Evolutionary conservation across 2,113 vertebrate genomes (phyloP), one percentile per base, ranked within the genome.

Genomic region (Aythya baeri): DNA sequence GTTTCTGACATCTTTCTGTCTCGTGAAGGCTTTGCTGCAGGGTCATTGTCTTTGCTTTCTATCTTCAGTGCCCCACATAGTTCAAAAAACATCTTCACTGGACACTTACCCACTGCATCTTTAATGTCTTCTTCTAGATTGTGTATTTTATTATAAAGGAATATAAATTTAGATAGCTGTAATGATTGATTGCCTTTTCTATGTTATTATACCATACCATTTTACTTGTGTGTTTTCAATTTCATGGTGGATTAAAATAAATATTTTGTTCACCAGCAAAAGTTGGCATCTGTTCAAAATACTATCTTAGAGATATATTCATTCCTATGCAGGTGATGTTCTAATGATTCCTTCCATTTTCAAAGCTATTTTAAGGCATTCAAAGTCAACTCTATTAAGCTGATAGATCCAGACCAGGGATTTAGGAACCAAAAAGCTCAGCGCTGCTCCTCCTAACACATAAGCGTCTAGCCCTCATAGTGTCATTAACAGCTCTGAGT

Each of bases 171-270:
- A 71, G 41, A 58, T 36, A 74, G 13, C 29, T 68, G 20, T 46
- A 71, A 44, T 1, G 17, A 81, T 6, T 77, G 44, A 52, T 49
- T 72, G 29, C 32, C 61, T 88, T 90, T 86, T 66, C 58, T 57
- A 11, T 85, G 25, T 83, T 93, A 54, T 52, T 83, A 31, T 1
- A 3, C 38, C 21, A 21, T 14, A 66, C 27, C 17, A 44, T 84
- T 89, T 83, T 57, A 66, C 22, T 36, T 72, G 54, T 31, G 70
- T 50, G 54, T 75, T 94, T 96, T 90, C 70, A 79, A 13, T 94
- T 93, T 96, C 65, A 73, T 31, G 21, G 87, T 81, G 79, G 55
- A 93, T 94, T 91, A 83, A 62, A 86, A 86, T 41, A 25, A 65
- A 41, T 80, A 86, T 89, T 90, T 86, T 62, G 20, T 58, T 88